phyloP scores from a whole-genome alignment of 2,113 vertebrate genomes.

The Illadopsis cleaveri region DNA sequence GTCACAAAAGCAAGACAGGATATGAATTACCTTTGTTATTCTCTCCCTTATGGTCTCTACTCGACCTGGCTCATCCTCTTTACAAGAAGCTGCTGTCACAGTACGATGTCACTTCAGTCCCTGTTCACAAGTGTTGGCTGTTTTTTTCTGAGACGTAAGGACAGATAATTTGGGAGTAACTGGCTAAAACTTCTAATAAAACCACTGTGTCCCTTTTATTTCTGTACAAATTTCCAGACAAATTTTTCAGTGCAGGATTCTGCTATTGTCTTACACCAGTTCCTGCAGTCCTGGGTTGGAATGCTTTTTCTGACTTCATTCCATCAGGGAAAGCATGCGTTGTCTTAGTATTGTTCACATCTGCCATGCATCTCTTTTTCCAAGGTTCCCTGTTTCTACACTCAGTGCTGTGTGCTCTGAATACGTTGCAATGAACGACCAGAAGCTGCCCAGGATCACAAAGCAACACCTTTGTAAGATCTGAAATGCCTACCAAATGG shows the following conservation, averaged over 20 bases:
- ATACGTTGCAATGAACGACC: background rate
- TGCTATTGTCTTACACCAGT: background rate
- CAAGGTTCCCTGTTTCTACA: background rate
- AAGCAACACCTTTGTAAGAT: background rate
- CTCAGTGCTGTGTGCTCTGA: background rate
- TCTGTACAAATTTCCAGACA: background rate
- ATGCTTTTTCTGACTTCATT: background rate
- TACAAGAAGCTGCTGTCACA: background rate
- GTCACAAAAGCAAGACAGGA: background rate
- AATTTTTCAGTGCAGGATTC: background rate
- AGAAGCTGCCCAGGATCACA: background rate
- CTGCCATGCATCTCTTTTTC: background rate
- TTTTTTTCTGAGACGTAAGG: rapidly evolving
- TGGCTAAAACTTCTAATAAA: background rate
- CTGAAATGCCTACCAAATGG: background rate
- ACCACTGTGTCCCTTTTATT: background rate
- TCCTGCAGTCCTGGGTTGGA: background rate
- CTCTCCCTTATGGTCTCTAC: background rate
- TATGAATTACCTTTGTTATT: background rate
- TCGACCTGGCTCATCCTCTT: background rate
- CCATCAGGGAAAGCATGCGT: background rate
- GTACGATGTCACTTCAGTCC: background rate
- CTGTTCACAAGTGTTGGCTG: background rate
- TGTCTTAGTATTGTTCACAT: background rate
- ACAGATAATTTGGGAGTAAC: background rate